phyloP scores from a whole-genome alignment of 2,888 invertebrate species.

The Bursaphelenchus okinawaensis region DNA sequence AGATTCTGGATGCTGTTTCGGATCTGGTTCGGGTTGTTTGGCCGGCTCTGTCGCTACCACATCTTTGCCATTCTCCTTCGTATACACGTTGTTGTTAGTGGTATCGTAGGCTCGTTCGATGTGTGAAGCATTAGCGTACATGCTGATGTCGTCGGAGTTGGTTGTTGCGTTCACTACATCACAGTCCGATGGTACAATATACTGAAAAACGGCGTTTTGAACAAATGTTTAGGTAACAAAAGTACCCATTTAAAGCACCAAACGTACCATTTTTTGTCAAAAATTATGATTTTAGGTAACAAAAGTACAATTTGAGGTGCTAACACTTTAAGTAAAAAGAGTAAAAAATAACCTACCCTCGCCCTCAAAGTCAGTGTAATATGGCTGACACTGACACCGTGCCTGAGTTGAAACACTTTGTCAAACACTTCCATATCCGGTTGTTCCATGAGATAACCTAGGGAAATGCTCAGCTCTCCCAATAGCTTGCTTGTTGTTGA shows the following conservation, averaged over 20 bases:
- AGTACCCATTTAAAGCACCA: too few species aligned
- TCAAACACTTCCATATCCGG: slow-evolving; percentile 53
- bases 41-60: neutral
- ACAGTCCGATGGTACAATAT: slow-evolving; percentile 15
- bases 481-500: slow-evolving; percentile 46
- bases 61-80: neutral
- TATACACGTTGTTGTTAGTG: neutral
- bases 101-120: slow-evolving; percentile 42
- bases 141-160: slow-evolving; percentile 4
- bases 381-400: slow-evolving; percentile 52
- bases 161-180: neutral
- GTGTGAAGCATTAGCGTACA: slow-evolving; percentile 24
- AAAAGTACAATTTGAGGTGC: neutral
- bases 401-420: slow-evolving; percentile 45
- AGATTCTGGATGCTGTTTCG: slow-evolving; percentile 7
- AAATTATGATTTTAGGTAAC: too few species aligned
- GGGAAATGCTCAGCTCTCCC: slow-evolving; percentile 44
- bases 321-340: too few species aligned
- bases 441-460: slow-evolving; percentile 45
- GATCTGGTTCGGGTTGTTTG: neutral
- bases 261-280: too few species aligned
- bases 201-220: too few species aligned
- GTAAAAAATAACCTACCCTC: slow-evolving; percentile 1
- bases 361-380: slow-evolving; percentile 54
- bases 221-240: too few species aligned